phyloP scores from a whole-genome alignment of 2,888 invertebrate species.

The Hirtodrosophila alboralis region DNA sequence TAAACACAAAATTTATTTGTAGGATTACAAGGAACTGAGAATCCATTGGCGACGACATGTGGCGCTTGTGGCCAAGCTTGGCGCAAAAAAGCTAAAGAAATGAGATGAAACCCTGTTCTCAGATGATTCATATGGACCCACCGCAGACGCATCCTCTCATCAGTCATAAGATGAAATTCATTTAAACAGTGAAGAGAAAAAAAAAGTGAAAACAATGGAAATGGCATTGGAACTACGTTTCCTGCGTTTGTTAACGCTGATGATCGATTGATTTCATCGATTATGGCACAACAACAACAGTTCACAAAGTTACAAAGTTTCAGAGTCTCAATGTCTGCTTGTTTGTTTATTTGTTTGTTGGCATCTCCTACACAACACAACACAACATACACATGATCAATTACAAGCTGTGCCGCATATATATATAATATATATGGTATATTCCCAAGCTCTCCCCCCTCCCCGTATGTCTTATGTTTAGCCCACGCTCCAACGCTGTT shows the following conservation, averaged over 20 bases:
- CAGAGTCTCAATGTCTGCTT: slow-evolving; percentile 34
- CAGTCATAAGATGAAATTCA: slow-evolving; percentile 50
- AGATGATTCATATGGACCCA: slow-evolving; percentile 59
- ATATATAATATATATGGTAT: slow-evolving; percentile 6
- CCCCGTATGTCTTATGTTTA: slow-evolving; percentile 4
- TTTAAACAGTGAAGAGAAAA: not conserved
- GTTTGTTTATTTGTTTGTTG: slow-evolving; percentile 67
- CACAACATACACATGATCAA: slow-evolving; percentile 70
- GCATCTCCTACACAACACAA: slow-evolving; percentile 48
- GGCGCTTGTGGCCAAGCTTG: slow-evolving; percentile 56
- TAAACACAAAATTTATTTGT: slow-evolving; percentile 58
- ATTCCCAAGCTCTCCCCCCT: slow-evolving; percentile 28
- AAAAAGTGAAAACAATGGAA: slow-evolving; percentile 69
- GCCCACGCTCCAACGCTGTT: slow-evolving; percentile 38
- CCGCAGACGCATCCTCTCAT: slow-evolving; percentile 59
- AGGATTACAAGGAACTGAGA: slow-evolving; percentile 67
- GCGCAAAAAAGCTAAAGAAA: slow-evolving; percentile 18
- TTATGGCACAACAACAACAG: slow-evolving; percentile 77
- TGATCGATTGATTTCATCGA: slow-evolving; percentile 83
- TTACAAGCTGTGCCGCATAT: slow-evolving; percentile 62
- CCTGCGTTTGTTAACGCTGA: slow-evolving; percentile 26
- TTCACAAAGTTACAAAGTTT: slow-evolving; percentile 28
- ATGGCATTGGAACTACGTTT: slow-evolving; percentile 27
- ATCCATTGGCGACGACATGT: slow-evolving; percentile 65
- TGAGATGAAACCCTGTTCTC: slow-evolving; percentile 11